Evolutionary conservation across 2,888 invertebrate species (phyloP).

Genomic region (Trissolcus japonicus): DNA sequence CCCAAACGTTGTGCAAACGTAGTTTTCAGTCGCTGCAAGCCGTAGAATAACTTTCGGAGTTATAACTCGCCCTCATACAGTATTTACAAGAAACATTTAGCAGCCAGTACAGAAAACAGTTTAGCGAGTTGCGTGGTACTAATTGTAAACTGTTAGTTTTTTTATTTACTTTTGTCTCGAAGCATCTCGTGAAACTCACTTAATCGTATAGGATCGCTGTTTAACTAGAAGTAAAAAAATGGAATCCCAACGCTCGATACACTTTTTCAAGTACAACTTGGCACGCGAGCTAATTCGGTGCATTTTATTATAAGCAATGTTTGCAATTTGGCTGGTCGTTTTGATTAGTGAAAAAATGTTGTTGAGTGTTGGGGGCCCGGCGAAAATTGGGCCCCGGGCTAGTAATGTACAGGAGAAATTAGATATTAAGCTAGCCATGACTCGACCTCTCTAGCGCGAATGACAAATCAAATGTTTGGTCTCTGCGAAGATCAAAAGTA

Average conservation of each 20-base stretch:
- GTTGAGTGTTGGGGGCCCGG: slow-evolving; percentile 20
- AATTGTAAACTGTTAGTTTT: too few species aligned
- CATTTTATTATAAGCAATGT: slow-evolving; percentile 29
- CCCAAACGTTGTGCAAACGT: too few species aligned
- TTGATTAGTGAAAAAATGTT: slow-evolving; percentile 12
- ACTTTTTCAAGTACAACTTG: slow-evolving; percentile 6
- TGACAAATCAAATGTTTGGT: too few species aligned
- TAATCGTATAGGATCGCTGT: slow-evolving; percentile 70
- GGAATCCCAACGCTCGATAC: not conserved
- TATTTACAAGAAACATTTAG: slow-evolving; percentile 73
- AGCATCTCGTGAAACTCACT: slow-evolving; percentile 15
- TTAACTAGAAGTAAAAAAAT: slow-evolving; percentile 64
- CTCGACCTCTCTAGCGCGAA: not conserved
- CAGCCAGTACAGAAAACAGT: slow-evolving; percentile 66
- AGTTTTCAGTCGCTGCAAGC: too few species aligned
- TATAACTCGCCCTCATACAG: slow-evolving; percentile 60
- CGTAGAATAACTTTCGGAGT: too few species aligned
- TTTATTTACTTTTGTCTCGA: too few species aligned
- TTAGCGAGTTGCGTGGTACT: slow-evolving; percentile 67
- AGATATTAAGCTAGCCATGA: slow-evolving; percentile 14
- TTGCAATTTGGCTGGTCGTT: slow-evolving; percentile 23
- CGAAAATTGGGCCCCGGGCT: slow-evolving; percentile 7
- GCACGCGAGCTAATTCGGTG: not conserved
- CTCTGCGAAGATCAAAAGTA: too few species aligned
- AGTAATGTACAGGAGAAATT: slow-evolving; percentile 42